Conservation (phyloP, 2,113 vertebrate genomes). For the Stigmatopora argus region DNA sequence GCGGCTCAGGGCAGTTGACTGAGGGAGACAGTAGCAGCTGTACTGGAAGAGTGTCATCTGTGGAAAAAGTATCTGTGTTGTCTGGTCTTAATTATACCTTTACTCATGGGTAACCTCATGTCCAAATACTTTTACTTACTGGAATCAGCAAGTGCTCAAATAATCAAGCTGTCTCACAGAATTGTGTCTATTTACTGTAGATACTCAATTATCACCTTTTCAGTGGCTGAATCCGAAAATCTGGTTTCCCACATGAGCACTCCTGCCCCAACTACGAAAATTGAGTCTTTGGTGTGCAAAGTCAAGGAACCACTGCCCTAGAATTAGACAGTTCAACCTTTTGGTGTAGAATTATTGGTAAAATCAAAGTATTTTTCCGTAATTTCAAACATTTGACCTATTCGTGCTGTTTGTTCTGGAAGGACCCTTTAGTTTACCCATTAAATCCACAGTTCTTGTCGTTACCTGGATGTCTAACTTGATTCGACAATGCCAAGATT, state of each 20-base stretch:
- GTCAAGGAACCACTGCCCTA: background rate
- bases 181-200: background rate
- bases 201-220: background rate
- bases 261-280: too few species aligned
- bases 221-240: background rate
- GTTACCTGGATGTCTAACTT: conserved; percentile 13
- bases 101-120: conserved; percentile 1
- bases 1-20: conserved; percentile 22
- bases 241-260: too few species aligned
- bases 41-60: conserved; percentile 24
- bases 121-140: conserved; percentile 2
- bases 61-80: conserved; percentile 12
- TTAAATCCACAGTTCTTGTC: conserved; percentile 2
- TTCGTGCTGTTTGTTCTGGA: background rate
- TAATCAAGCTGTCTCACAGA: background rate
- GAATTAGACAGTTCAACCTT: background rate
- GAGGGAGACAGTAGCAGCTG: conserved; percentile 28
- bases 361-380: background rate
- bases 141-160: background rate
- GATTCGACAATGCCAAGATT: background rate
- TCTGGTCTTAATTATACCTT: conserved; percentile 2
- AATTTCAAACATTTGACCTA: background rate
- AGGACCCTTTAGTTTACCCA: background rate
- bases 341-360: background rate
- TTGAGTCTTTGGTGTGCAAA: background rate